Evolutionary conservation across 37 sponge, comb jelly and placozoan genomes (phyloP), one percentile per base, ranked within the genome.

Genomic region (Diacarnus erythraeanus): DNA sequence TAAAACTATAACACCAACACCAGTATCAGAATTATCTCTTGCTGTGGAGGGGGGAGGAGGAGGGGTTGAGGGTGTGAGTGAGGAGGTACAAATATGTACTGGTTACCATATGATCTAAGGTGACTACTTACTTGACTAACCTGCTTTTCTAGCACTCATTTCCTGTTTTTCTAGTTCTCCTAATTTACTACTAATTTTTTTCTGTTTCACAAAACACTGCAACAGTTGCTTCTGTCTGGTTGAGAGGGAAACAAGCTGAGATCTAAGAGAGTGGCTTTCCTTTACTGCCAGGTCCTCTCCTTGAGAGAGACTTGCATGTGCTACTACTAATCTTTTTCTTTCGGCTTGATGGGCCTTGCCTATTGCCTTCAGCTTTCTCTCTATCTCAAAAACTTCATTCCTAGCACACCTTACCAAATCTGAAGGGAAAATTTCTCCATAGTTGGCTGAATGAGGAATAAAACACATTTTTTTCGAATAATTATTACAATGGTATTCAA

Each of bases 161-260:
- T 30, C 34, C 66, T 35, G 66, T 30, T 65, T 30, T 35, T 65
- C 66, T 18, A 65, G 31, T 10, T 30, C 36, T 12, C 38, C 42
- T n/a, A 71, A 42, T 40, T 71, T 39, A 2, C 42, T 40, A 22
- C 26, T 38, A 25, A 91, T 77, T n/a, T 64, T 69, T 65, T 86
- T 91, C 79, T 86, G 82, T 68, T 35, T 65, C 37, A 37, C 57
- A 39, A 90, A 69, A 63, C 82, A 81, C 41, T 80, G 51, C 0
- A 87, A 64, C 27, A 80, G 77, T 33, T 25, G 29, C 73, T 81
- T 76, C 73, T 85, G 80, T 30, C 56, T 79, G 38, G 9, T 60
- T 36, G 84, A 58, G 0, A 83, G 74, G 1, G 3, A 25, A 4
- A 69, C 17, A 27, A 89, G 80, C 61, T 65, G 72, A 47, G 44